Evolutionary conservation across 2,888 invertebrate species (phyloP).

Genomic region (Hyposoter dolosus): DNA sequence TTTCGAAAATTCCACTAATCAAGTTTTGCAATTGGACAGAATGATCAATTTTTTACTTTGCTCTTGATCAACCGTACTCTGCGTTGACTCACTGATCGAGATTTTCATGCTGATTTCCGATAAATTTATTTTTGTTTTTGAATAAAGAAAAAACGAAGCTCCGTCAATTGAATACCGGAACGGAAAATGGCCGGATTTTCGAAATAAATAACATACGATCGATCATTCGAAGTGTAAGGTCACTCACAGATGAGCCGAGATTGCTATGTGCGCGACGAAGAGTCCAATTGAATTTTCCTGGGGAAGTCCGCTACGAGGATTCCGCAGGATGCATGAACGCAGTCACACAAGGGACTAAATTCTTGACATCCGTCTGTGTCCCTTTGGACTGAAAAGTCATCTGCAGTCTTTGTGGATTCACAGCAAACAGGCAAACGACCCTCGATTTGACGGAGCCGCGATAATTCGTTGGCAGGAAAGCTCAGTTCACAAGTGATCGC

Average conservation of each 20-base stretch:
- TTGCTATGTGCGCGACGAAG: conserved; percentile 42
- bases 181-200: neutral
- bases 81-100: neutral
- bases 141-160: neutral
- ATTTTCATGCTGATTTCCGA: neutral
- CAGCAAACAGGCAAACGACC: conserved; percentile 34
- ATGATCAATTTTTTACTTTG: neutral
- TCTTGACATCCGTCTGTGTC: conserved; percentile 38
- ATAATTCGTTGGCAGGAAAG: neutral
- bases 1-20: neutral
- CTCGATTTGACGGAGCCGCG: neutral
- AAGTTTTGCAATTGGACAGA: neutral
- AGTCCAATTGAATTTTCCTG: conserved; percentile 48
- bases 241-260: conserved; percentile 16
- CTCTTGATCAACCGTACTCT: neutral
- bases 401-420: conserved; percentile 12
- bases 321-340: conserved; percentile 49
- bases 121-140: neutral
- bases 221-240: conserved; percentile 6
- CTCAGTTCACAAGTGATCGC: neutral
- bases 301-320: conserved; percentile 39
- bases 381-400: conserved; percentile 28
- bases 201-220: neutral
- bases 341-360: conserved; percentile 18
- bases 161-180: neutral